A percentile compares a stretch with the other conserved stretches of the same genome.
Conservation (phyloP, 2,113 vertebrate species). For the Monopterus albus region DNA sequence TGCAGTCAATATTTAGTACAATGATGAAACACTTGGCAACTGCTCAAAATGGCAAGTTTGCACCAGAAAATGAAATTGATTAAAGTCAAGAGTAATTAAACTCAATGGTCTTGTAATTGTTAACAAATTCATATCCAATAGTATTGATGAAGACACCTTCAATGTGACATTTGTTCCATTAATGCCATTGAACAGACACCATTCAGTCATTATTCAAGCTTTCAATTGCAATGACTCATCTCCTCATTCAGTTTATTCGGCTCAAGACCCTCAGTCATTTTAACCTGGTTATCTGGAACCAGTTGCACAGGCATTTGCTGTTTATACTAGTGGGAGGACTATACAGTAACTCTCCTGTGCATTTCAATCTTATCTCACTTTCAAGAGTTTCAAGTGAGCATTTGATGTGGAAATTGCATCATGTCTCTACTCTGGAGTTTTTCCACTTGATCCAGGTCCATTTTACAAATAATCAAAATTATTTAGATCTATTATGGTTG, state of each 20-base stretch:
- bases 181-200: background rate
- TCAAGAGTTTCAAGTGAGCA: slow-evolving; percentile 14
- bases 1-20: background rate
- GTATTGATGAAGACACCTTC: background rate
- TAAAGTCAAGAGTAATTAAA: background rate
- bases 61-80: too few species aligned
- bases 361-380: slow-evolving; percentile 6
- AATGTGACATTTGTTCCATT: background rate
- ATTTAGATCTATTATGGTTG: too few species aligned
- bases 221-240: slow-evolving; percentile 9
- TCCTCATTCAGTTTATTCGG: background rate
- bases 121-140: background rate
- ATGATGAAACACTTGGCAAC: background rate
- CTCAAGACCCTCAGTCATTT: background rate
- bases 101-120: background rate
- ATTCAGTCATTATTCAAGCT: too few species aligned
- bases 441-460: too few species aligned
- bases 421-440: too few species aligned
- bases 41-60: too few species aligned
- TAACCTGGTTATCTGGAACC: slow-evolving; percentile 19
- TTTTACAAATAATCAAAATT: slow-evolving; percentile 14
- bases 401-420: slow-evolving; percentile 6
- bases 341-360: background rate
- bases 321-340: slow-evolving; percentile 7
- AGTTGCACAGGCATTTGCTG: background rate